These are phyloP conservation scores for Dolichoris vasculosae DNA, from an alignment of 1,140 invertebrate genomes.

Conservation along the genomic window DNA sequence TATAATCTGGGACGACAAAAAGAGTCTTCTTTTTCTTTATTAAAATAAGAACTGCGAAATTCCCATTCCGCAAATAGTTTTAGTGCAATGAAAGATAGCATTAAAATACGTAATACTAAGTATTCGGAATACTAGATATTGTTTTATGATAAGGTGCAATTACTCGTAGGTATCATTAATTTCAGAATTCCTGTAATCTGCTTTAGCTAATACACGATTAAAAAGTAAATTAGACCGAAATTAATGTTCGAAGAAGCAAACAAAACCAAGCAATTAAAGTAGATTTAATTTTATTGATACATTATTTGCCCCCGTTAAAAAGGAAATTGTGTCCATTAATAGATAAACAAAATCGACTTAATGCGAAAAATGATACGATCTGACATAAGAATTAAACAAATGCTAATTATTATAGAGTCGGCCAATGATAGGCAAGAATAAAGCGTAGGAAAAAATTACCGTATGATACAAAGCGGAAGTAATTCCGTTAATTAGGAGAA, in stretches of 20 bases:
- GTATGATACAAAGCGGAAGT: constrained; percentile 3
- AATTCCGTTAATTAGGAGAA: constrained; percentile 36
- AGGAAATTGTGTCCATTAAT: not conserved
- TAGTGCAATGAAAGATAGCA: not conserved
- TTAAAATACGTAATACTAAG: not conserved
- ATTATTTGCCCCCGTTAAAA: not conserved
- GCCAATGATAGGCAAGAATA: not conserved
- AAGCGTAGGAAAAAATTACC: not conserved
- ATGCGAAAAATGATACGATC: not conserved
- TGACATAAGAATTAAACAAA: not conserved
- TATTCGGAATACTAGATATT: not conserved
- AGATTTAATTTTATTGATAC: not conserved
- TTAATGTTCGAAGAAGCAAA: not conserved
- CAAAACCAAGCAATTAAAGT: not conserved
- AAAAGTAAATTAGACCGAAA: not conserved
- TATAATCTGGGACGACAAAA: not conserved
- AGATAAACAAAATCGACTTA: not conserved
- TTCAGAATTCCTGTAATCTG: not conserved
- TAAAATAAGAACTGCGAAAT: not conserved
- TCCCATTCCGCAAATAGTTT: not conserved
- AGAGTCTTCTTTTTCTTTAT: not conserved
- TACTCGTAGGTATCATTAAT: not conserved
- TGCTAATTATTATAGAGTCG: not conserved
- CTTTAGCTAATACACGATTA: not conserved
- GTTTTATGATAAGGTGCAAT: not conserved